Base-by-base conservation (phyloP, 2,113 vertebrate species). In the Pomatorhinus ruficollis region DNA sequence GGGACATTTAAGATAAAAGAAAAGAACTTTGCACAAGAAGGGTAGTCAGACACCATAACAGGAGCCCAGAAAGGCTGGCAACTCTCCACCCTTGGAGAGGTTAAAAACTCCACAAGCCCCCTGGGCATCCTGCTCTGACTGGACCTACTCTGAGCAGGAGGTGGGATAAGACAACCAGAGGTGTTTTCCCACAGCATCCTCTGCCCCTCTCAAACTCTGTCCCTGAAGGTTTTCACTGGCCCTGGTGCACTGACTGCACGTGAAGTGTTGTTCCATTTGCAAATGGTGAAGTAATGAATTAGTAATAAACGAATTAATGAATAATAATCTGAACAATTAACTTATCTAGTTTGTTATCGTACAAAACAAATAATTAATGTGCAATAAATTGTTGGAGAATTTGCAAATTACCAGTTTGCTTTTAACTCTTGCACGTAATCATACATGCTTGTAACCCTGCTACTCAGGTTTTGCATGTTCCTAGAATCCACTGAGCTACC, bases 231-330 rank as follows among this genome's bases (percentile, higher is more conserved):
- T 85, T 56, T 17, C 23, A 2, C 0, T 18, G 23, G 52, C 42
- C 64, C 42, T 10, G 3, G 27, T 27, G 44, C 33, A 27, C 3
- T 42, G 64, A 52, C 33, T 70, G 33, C 40, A 40, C 0, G 0
- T n/a, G 16, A 56, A 63, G 40, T 53, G 17, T 7, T 35, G 18
- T 71, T 76, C 35, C n/a, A 42, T 53, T 6, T 42, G n/a, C 50
- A 76, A 85, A 65, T 7, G 11, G 5, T 40, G n/a, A 83, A 83
- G 39, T 6, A 59, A 45, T 52, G 7, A 71, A 87, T 78, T 47
- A 61, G 10, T 28, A 64, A 74, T 44, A 75, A 61, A 69, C 12
- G 0, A 47, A 40, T 47, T 23, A 25, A 60, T 37, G 24, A 47
- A 27, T 49, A 54, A 27, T 11, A 35, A 33, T 22, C 27, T 9